Percentiles rank a stretch among this genome's conserved stretches.
Evolutionary conservation across 2,888 invertebrate genomes (phyloP).

Genomic region (Yponomeuta evonymella): DNA sequence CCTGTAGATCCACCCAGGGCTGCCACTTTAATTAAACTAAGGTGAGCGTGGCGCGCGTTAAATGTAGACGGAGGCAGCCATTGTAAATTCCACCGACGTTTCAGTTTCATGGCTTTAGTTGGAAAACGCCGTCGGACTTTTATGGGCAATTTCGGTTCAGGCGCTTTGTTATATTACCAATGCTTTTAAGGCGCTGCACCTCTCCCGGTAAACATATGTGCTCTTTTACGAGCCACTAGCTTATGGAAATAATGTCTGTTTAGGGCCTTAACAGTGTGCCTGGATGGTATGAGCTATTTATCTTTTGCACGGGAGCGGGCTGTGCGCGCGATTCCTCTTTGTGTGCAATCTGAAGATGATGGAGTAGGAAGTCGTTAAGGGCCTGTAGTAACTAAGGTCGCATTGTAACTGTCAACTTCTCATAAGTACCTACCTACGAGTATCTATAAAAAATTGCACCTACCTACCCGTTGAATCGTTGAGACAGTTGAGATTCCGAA

Average conservation of each 20-base stretch:
- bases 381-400: neutral
- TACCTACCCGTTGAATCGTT: too few species aligned
- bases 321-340: neutral
- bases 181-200: constrained; percentile 76
- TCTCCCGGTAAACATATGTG: constrained; percentile 72
- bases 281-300: constrained; percentile 17
- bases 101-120: constrained; percentile 75
- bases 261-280: constrained; percentile 41
- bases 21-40: constrained; percentile 70
- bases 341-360: neutral
- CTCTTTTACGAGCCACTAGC: constrained; percentile 64
- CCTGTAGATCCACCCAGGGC: neutral
- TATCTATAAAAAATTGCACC: too few species aligned
- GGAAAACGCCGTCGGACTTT: constrained; percentile 74
- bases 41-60: constrained; percentile 68
- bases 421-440: too few species aligned
- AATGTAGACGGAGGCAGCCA: constrained; percentile 67
- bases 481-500: too few species aligned
- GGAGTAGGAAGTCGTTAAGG: neutral
- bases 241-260: constrained; percentile 62
- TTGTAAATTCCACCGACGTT: constrained; percentile 72
- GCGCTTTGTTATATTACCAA: constrained; percentile 77
- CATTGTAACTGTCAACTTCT: too few species aligned
- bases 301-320: constrained; percentile 13
- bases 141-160: constrained; percentile 77